Percentiles rank a stretch among this genome's conserved stretches.
Conservation (phyloP, 2,888 invertebrate species). For the Apamea epomidion region DNA sequence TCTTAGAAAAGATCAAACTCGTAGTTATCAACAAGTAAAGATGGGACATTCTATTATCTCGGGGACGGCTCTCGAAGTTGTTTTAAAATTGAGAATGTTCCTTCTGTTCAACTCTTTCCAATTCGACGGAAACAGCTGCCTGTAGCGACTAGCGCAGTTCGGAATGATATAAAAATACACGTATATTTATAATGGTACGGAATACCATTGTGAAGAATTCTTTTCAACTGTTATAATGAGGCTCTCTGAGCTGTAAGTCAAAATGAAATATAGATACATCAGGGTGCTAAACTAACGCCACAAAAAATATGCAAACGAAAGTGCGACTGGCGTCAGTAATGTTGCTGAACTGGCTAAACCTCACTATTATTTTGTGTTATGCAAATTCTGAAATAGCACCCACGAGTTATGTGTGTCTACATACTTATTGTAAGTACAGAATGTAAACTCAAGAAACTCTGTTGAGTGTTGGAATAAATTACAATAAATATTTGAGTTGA, state of each 20-base stretch:
- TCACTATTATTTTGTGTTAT: conserved; percentile 63
- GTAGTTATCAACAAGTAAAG: conserved; percentile 54
- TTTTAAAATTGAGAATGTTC: conserved; percentile 62
- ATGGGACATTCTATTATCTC: conserved; percentile 67
- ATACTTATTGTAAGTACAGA: conserved; percentile 70
- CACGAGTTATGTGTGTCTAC: conserved; percentile 69
- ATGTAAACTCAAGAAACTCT: conserved; percentile 67
- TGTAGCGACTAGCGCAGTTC: conserved; percentile 14
- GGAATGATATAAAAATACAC: conserved; percentile 43
- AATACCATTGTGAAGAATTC: conserved; percentile 20
- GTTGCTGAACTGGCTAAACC: conserved; percentile 39
- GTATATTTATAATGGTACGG: conserved; percentile 17
- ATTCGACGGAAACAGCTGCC: conserved; percentile 53
- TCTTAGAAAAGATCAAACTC: conserved; percentile 42
- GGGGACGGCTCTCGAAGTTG: conserved; percentile 44
- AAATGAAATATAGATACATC: conserved; percentile 21
- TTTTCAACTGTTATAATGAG: conserved; percentile 45
- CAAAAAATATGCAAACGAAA: conserved; percentile 61
- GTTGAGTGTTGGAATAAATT: conserved; percentile 77
- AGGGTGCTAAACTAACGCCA: conserved; percentile 6
- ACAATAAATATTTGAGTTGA: conserved; percentile 78
- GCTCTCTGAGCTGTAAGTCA: conserved; percentile 9
- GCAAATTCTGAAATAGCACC: conserved; percentile 73
- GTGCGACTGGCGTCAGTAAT: conserved; percentile 43
- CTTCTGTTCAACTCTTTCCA: conserved; percentile 50